A percentile compares a stretch with the other conserved stretches of the same genome.
These are phyloP conservation scores for Phyllotreta cruciferae DNA, from an alignment of 2,888 invertebrate species.

Conservation along the genomic window DNA sequence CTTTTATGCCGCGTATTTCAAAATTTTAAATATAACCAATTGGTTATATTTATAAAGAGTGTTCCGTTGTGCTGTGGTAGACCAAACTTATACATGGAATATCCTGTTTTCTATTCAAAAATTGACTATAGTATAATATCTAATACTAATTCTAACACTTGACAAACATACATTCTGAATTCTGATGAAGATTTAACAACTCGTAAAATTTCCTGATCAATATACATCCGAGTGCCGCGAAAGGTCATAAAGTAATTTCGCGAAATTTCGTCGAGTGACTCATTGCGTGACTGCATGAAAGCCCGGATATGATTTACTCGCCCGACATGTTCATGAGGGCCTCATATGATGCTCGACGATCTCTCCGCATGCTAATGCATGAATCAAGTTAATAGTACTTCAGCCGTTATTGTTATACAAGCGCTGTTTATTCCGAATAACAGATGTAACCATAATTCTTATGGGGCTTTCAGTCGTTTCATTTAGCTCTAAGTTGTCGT, in stretches of 20 bases:
- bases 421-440: slow-evolving; percentile 29
- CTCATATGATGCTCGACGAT: slow-evolving; percentile 31
- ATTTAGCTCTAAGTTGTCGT: slow-evolving; percentile 8
- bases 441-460: slow-evolving; percentile 31
- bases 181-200: neutral
- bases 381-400: slow-evolving; percentile 36
- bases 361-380: slow-evolving; percentile 29
- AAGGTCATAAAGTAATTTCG: slow-evolving; percentile 19
- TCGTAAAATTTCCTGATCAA: slow-evolving; percentile 9
- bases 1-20: too few relatives aligned
- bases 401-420: slow-evolving; percentile 34
- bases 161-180: too few relatives aligned
- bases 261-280: slow-evolving; percentile 27
- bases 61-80: too few relatives aligned
- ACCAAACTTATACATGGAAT: too few relatives aligned
- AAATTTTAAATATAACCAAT: too few relatives aligned
- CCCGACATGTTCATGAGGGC: slow-evolving; percentile 28
- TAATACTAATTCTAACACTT: too few relatives aligned
- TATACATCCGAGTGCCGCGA: neutral
- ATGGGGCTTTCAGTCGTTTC: slow-evolving; percentile 23
- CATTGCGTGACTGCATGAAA: slow-evolving; percentile 26
- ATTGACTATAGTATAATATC: too few relatives aligned
- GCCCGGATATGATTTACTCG: slow-evolving; percentile 23
- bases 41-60: too few relatives aligned
- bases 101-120: too few relatives aligned